Base-by-base conservation (phyloP, 2,888 invertebrate genomes). In the Strigamia crassipes region DNA sequence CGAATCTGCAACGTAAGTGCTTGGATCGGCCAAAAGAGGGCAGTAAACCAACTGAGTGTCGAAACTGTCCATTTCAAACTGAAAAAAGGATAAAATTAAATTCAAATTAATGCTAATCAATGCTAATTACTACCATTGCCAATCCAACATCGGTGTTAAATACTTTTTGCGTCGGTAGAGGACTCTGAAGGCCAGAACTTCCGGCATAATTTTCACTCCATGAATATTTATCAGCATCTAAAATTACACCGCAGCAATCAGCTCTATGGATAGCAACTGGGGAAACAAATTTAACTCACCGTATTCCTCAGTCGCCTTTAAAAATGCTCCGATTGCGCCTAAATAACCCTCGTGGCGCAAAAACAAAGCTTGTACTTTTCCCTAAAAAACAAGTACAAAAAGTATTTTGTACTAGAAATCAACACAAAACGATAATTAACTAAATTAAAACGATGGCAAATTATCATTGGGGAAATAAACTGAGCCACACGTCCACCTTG, bases 1-100 rank as follows among this genome's bases (percentile, higher is more conserved):
- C 41, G 96, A 96, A 88, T 99, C 98, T 0, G 98, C 96, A 87
- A 92, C 91, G 89, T 98, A 98, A 86, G 91, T 91, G 84, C 91
- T 90, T 81, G 94, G 93, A 88, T 95, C 92, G 85, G 91, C 90
- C 83, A 98, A 89, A 85, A 98, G 89, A 9, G 94, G 93, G 87
- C 94, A 94, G 84, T 90, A 91, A 9, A 90, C 89, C 81, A 93
- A 90, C 82, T 89, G 89, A 84, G 90, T 89, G 84, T 91, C 89
- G 85, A 89, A 88, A 51, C 90, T 87, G 85, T 91, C 91, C 84
- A 92, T 87, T 86, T 91, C 91, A 83, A 92, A 86, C 85, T 90
- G 90, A 85, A 90, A 90, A 82, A 91, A 85, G 86, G 78, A 85
- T 86, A 12, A 83, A 83, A 80, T 51, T 13, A 46, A 46, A 21